phyloP scores from a whole-genome alignment of 1,140 invertebrate genomes.

The Bombus waltoni region DNA sequence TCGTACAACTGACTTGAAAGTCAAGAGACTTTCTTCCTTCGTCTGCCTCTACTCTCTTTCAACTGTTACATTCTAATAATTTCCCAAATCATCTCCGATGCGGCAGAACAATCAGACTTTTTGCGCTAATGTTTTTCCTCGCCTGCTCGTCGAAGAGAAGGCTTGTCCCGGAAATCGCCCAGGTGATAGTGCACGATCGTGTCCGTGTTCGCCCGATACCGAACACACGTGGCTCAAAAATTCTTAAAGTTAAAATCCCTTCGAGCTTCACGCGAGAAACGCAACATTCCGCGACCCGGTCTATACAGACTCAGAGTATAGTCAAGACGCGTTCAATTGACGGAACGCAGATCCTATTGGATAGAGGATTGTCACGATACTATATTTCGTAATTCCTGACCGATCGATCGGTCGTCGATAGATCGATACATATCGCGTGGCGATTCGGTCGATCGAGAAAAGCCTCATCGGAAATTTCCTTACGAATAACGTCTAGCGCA shows the following conservation, averaged over 20 bases:
- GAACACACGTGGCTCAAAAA: neutral
- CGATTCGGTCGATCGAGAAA: neutral
- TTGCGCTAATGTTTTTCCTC: neutral
- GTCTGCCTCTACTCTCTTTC: too few species aligned
- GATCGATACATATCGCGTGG: neutral
- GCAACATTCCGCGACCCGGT: neutral
- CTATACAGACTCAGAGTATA: neutral
- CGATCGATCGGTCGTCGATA: neutral
- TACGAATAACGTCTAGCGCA: neutral
- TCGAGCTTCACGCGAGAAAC: neutral
- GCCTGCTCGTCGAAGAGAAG: neutral
- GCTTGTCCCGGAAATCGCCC: neutral
- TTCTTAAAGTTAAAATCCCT: neutral
- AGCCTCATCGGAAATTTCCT: neutral
- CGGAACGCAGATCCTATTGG: neutral
- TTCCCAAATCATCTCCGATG: neutral
- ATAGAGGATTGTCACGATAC: slow-evolving; percentile 10
- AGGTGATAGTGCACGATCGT: neutral
- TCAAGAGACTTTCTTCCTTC: neutral
- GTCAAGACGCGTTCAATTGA: too few species aligned
- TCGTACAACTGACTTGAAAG: neutral
- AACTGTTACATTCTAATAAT: neutral
- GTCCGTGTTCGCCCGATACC: neutral
- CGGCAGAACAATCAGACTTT: neutral
- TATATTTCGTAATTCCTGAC: neutral